Evolutionary conservation across 2,888 invertebrate genomes (phyloP).

Genomic region (Seira musarum): DNA sequence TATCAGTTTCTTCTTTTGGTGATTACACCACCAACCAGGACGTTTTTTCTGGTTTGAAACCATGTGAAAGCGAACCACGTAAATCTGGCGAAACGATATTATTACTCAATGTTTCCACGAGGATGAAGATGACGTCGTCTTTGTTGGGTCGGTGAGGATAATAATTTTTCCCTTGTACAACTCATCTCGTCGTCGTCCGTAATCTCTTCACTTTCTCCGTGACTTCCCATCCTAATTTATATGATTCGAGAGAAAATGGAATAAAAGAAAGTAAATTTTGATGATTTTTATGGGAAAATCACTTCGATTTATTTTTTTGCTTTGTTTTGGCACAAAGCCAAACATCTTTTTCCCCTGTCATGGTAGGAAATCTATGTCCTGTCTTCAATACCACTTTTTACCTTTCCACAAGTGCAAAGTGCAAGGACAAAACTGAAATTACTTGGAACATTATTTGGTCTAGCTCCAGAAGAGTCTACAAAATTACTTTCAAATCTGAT

Average conservation of each 20-base stretch:
- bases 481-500: too few relatives aligned
- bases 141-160: not conserved
- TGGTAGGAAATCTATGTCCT: not conserved
- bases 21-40: slow-evolving; percentile 12
- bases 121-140: not conserved
- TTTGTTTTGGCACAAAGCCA: slow-evolving; percentile 38
- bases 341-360: slow-evolving; percentile 4
- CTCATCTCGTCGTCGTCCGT: not conserved
- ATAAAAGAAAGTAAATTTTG: slow-evolving; percentile 25
- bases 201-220: not conserved
- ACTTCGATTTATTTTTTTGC: slow-evolving; percentile 32
- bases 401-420: slow-evolving; percentile 2
- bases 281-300: slow-evolving; percentile 31
- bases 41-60: too few relatives aligned
- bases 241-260: not conserved
- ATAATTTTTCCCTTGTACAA: not conserved
- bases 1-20: slow-evolving; percentile 17
- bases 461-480: too few relatives aligned
- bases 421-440: not conserved
- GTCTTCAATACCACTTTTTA: slow-evolving; percentile 11
- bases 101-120: not conserved
- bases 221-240: slow-evolving; percentile 7
- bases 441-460: too few relatives aligned
- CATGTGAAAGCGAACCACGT: not conserved
- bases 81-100: not conserved